Evolutionary conservation across 2,113 vertebrate genomes (phyloP), one percentile per base, ranked within the genome.

Genomic region (Turnix velox): DNA sequence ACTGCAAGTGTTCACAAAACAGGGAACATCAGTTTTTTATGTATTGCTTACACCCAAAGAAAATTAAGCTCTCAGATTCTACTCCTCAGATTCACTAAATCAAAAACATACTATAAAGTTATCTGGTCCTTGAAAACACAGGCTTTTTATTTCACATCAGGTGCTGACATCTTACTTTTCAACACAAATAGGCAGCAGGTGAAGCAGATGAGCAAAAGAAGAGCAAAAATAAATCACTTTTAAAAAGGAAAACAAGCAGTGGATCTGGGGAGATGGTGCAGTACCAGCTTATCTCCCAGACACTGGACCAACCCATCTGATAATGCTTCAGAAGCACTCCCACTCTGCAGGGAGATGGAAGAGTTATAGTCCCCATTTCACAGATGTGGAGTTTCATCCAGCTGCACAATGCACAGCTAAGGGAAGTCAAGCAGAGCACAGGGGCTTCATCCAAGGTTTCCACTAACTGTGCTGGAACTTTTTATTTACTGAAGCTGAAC

Each of bases 321-420:
- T 6, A 18, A 18, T 35, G 18, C 35, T 46, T 39, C 14, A 66
- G 37, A 62, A 69, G 39, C 3, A 0, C 12, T 84, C 23, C 22
- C 49, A 52, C 39, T 18, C 45, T 18, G 9, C 4, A 2, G 40
- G 67, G 18, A 87, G 37, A 51, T 13, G 46, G 20, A 78, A 75
- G 23, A 13, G 15, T 75, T 89, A 48, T 33, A 33, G 30, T 5
- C 6, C 4, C 12, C 14, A 30, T 57, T 62, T 61, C 75, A 61
- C 31, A 42, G 46, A 45, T 19, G 24, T 4, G 14, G 63, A 35
- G 14, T n/a, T 80, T 51, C 39, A 90, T 24, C 22, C 59, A 68
- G 73, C 42, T 61, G 8, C 45, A 25, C 12, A 83, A 59, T 0
- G 0, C 42, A 20, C n/a, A n/a, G n/a, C 33, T 7, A 61, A 20